Conservation (phyloP, 1,140 invertebrate species). For the Amphibalanus amphitrite region DNA sequence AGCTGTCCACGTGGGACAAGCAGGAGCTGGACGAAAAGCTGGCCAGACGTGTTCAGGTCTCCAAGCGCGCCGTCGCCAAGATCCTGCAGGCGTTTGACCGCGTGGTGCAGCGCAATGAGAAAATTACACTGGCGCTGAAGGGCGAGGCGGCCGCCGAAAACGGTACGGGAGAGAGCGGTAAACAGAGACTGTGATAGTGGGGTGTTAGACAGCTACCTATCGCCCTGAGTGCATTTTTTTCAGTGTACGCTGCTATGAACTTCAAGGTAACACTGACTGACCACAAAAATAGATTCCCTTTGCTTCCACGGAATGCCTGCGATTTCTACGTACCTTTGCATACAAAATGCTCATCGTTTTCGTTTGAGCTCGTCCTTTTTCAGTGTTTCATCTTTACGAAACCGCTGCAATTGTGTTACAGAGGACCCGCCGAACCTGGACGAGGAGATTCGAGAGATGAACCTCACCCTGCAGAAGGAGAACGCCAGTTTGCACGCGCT, state of each 20-base stretch:
- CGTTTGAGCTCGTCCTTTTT: not conserved
- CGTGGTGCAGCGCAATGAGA: constrained; percentile 79
- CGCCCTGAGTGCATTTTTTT: no score
- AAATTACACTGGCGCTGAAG: constrained; percentile 70
- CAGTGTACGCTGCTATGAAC: no score
- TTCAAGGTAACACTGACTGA: no score
- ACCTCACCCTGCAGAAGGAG: constrained; percentile 72
- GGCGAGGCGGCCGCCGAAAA: constrained; percentile 38
- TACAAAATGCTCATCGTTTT: no score
- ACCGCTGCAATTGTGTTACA: no score
- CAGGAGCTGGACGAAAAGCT: constrained; percentile 91
- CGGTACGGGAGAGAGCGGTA: no score
- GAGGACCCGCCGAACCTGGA: constrained; percentile 52
- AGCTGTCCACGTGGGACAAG: constrained; percentile 95
- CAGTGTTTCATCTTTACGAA: no score
- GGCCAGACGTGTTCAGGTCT: constrained; percentile 54
- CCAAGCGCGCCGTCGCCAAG: constrained; percentile 83
- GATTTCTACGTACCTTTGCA: no score
- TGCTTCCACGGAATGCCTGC: no score
- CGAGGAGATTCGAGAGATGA: constrained; percentile 59
- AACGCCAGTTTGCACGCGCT: constrained; percentile 80
- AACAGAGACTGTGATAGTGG: no score
- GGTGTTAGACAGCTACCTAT: no score
- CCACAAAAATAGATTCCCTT: no score
- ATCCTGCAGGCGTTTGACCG: constrained; percentile 91